Evolutionary conservation across 2,888 invertebrate genomes (phyloP).

Genomic region (Tuta absoluta): DNA sequence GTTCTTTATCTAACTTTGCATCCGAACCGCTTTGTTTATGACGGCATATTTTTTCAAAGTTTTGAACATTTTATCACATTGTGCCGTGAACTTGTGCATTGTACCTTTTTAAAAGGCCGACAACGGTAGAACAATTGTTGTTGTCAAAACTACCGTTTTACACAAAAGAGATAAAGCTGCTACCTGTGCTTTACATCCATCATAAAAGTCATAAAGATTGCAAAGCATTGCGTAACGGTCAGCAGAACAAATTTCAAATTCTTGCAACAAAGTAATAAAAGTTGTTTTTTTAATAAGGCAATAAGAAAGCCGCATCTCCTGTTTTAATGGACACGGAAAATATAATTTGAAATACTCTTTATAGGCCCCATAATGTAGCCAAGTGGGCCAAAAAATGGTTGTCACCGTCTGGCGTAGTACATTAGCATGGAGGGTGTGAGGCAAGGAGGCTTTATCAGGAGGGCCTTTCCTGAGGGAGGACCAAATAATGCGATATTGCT

Average conservation of each 20-base stretch:
- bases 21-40: conserved; percentile 80
- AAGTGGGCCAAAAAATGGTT: conserved; percentile 81
- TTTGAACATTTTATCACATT: conserved; percentile 78
- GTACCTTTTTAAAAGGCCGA: conserved; percentile 61
- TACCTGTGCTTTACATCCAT: conserved; percentile 60
- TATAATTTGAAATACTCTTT: conserved; percentile 81
- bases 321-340: conserved; percentile 77
- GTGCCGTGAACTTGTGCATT: conserved; percentile 65
- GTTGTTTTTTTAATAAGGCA: conserved; percentile 58
- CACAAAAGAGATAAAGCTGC: conserved; percentile 53
- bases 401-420: conserved; percentile 80
- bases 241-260: conserved; percentile 38
- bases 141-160: conserved; percentile 61
- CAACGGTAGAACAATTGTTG: conserved; percentile 62
- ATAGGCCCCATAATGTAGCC: conserved; percentile 77
- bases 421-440: conserved; percentile 80
- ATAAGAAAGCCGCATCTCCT: conserved; percentile 66
- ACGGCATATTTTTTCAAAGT: conserved; percentile 76
- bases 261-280: conserved; percentile 44
- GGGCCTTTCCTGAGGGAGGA: conserved; percentile 80
- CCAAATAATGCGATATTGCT: conserved; percentile 82
- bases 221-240: conserved; percentile 39
- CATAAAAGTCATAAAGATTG: conserved; percentile 41
- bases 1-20: conserved; percentile 82
- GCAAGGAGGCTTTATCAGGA: conserved; percentile 78